Evolutionary conservation across 2,113 vertebrate species (phyloP), one percentile per base, ranked within the genome.

Genomic region (Mus spicilegus): DNA sequence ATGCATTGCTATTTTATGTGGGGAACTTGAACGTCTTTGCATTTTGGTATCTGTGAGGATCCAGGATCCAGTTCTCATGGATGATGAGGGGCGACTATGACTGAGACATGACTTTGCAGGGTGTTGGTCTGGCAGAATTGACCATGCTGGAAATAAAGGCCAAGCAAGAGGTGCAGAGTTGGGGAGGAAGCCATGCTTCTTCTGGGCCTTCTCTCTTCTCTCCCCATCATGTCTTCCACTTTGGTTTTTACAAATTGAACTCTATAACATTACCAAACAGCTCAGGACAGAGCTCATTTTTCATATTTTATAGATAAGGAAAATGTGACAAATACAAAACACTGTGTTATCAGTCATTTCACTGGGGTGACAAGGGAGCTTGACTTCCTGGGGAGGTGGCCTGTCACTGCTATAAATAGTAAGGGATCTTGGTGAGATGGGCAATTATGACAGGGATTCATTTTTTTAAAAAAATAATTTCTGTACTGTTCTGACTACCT

Each of bases 171-270:
- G 5, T 76, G 28, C 67, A 7, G 22, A 10, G 0, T 3, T n/a
- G 9, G 39, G 42, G 33, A 46, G 78, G 7, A 6, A 3, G 11
- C 10, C 5, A 1, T 1, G 73, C 72, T 82, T 54, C 72, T 63
- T 73, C 75, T 73, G 69, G 42, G 24, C 70, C 17, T 63, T 93
- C 73, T 19, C 7, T 46, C 26, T 87, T 84, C n/a, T 28, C 26
- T 95, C 28, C 54, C 36, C 54, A 26, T 42, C 17, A 63, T n/a
- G 42, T 54, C 76, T 94, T 76, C 80, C 19, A 28, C 58, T 22
- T 88, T 72, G 58, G 85, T 91, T 89, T 94, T 94, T 95, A 36
- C 84, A 76, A 94, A 30, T 28, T 84, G 70, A 95, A 56, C 22
- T 76, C 39, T 72, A 4, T 81, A 39, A 91, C 49, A 76, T 72